Percentiles rank a stretch among this genome's conserved stretches.
Evolutionary conservation across 2,797 vertebrate genomes (phyloP).

Genomic region (Bufotes viridis): DNA sequence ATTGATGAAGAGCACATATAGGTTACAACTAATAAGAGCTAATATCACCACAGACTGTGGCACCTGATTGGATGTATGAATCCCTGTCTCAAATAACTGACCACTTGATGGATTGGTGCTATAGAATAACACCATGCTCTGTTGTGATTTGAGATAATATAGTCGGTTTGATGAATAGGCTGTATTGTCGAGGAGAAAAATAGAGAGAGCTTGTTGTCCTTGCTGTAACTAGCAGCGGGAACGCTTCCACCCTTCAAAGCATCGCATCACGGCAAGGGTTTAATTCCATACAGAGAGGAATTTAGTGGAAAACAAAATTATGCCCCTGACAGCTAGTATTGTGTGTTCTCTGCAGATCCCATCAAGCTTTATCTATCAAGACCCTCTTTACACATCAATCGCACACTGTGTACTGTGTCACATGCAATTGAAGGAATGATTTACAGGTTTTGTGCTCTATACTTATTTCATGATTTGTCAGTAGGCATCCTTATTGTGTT

Average conservation of each 20-base stretch:
- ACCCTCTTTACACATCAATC: conserved; percentile 38
- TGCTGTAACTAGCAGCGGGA: conserved; percentile 39
- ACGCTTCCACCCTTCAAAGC: conserved; percentile 7
- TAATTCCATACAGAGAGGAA: conserved; percentile 40
- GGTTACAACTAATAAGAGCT: not conserved
- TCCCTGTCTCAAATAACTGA: conserved; percentile 11
- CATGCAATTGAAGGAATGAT: conserved; percentile 43
- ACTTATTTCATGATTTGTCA: conserved; percentile 25
- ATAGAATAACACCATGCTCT: conserved; percentile 33
- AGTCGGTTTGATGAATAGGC: conserved; percentile 40
- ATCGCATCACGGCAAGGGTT: conserved; percentile 36
- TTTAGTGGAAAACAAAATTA: conserved; percentile 38
- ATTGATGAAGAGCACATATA: not conserved
- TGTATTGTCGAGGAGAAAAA: conserved; percentile 37
- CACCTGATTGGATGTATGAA: conserved; percentile 8
- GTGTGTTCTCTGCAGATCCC: conserved; percentile 42
- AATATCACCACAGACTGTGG: conserved; percentile 20
- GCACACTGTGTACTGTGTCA: conserved; percentile 38
- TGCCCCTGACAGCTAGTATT: conserved; percentile 42
- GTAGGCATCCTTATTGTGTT: conserved; percentile 7
- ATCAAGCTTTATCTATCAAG: conserved; percentile 50
- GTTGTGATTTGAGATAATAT: conserved; percentile 31
- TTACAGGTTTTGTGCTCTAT: conserved; percentile 32
- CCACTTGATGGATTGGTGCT: not conserved
- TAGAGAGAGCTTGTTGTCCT: conserved; percentile 25